These are phyloP conservation scores for Ploceus nigricollis DNA, from an alignment of 2,113 vertebrate genomes.

Conservation along the genomic window DNA sequence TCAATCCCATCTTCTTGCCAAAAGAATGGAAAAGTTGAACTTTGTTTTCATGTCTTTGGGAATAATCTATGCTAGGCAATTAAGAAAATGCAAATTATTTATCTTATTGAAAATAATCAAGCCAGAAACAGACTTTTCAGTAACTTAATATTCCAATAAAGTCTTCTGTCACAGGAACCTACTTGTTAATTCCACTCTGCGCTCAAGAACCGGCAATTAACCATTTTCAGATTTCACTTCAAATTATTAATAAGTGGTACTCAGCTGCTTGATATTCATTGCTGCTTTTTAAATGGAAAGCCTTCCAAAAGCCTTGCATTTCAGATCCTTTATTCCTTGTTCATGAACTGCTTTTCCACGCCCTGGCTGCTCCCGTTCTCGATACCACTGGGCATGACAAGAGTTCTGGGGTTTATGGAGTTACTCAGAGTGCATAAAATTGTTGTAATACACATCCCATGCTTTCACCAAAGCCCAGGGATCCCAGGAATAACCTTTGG, in stretches of 20 bases:
- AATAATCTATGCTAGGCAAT: slow-evolving; percentile 32
- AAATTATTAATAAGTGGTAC: slow-evolving; percentile 54
- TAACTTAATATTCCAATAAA: slow-evolving; percentile 57
- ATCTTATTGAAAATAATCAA: slow-evolving; percentile 35
- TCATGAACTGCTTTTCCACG: not conserved
- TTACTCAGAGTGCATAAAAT: not conserved
- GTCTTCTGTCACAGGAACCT: slow-evolving; percentile 20
- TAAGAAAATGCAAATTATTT: slow-evolving; percentile 54
- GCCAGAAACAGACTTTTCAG: slow-evolving; percentile 27
- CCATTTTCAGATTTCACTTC: slow-evolving; percentile 55
- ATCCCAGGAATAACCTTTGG: not conserved
- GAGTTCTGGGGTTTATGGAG: not conserved
- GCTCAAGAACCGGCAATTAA: slow-evolving; percentile 49
- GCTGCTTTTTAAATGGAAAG: not conserved
- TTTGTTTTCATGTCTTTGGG: slow-evolving; percentile 14
- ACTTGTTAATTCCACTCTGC: slow-evolving; percentile 42
- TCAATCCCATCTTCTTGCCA: not conserved
- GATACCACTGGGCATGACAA: rapidly evolving
- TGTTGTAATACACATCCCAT: not conserved
- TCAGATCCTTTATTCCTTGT: not conserved
- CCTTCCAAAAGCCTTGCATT: not conserved
- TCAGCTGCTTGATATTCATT: slow-evolving; percentile 20
- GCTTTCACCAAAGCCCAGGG: not conserved
- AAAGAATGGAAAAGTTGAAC: not conserved
- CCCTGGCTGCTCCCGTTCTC: not conserved